Evolutionary conservation across 1,140 invertebrate genomes (phyloP).

Genomic region (Linepithema humile): DNA sequence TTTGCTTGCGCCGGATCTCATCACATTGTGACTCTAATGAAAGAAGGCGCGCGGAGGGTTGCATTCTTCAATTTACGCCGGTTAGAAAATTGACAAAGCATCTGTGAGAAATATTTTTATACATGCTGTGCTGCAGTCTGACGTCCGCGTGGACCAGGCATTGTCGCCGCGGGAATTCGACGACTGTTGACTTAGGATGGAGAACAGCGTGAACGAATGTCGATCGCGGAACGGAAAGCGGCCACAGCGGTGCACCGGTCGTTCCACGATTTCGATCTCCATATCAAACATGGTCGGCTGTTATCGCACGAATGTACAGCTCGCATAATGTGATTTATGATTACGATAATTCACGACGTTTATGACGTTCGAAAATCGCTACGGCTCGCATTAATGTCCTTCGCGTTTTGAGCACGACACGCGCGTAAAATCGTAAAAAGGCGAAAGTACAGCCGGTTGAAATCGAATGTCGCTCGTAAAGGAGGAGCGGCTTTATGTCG

Average conservation of each 20-base stretch:
- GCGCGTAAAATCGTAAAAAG: constrained; percentile 25
- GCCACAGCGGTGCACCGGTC: background rate
- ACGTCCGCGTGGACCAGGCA: background rate
- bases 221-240: background rate
- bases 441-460: constrained; percentile 18
- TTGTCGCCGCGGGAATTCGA: constrained; percentile 52
- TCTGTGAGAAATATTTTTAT: constrained; percentile 51
- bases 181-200: constrained; percentile 61
- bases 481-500: background rate
- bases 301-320: constrained; percentile 39
- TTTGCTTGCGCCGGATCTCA: constrained; percentile 25
- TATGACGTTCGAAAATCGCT: constrained; percentile 41
- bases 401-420: background rate
- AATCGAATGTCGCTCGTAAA: constrained; percentile 32
- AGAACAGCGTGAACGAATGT: constrained; percentile 40
- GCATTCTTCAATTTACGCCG: constrained; percentile 13
- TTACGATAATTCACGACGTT: constrained; percentile 58
- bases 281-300: constrained; percentile 24
- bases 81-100: constrained; percentile 43
- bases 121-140: background rate
- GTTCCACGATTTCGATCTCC: constrained; percentile 45
- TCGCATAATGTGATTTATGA: constrained; percentile 45
- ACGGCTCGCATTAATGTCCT: constrained; percentile 20
- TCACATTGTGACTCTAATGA: constrained; percentile 36
- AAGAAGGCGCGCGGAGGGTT: background rate